Percentiles rank a stretch among this genome's conserved stretches.
Conservation (phyloP, 2,797 vertebrate species). For the Erpetoichthys calabaricus region DNA sequence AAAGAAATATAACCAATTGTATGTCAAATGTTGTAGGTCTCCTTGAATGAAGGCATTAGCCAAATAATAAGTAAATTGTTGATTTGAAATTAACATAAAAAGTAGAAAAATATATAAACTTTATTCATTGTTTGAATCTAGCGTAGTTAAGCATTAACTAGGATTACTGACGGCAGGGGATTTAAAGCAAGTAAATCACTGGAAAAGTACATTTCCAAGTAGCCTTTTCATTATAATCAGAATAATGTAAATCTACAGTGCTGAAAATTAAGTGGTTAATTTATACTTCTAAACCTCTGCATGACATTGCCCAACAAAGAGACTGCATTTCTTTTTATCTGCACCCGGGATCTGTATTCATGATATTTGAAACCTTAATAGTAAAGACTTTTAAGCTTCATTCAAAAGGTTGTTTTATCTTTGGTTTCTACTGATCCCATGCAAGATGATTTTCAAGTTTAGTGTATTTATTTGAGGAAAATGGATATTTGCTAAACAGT, state of each 20-base stretch:
- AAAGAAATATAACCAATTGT: too few species aligned
- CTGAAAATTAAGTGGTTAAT: slow-evolving; percentile 5
- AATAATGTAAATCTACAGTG: neutral
- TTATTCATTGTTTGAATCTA: too few species aligned
- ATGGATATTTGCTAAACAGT: too few species aligned
- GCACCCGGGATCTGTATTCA: slow-evolving; percentile 24
- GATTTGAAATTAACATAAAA: too few species aligned
- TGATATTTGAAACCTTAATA: slow-evolving; percentile 1
- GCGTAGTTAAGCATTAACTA: too few species aligned
- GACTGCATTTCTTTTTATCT: slow-evolving; percentile 50
- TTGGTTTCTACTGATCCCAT: slow-evolving; percentile 31
- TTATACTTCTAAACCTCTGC: slow-evolving; percentile 16
- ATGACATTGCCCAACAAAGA: slow-evolving; percentile 48
- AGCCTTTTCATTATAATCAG: slow-evolving; percentile 1
- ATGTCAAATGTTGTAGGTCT: too few species aligned
- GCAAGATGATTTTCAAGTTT: slow-evolving; percentile 34
- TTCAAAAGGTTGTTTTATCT: slow-evolving; percentile 48
- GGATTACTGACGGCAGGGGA: too few species aligned
- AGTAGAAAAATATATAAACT: too few species aligned
- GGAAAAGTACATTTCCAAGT: neutral
- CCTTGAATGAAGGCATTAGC: too few species aligned
- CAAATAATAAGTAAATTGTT: too few species aligned
- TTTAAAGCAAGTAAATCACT: too few species aligned
- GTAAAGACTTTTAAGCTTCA: slow-evolving; percentile 21
- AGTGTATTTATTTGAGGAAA: too few species aligned